phyloP scores from a whole-genome alignment of 2,888 invertebrate genomes.

The Drosophila putrida region DNA sequence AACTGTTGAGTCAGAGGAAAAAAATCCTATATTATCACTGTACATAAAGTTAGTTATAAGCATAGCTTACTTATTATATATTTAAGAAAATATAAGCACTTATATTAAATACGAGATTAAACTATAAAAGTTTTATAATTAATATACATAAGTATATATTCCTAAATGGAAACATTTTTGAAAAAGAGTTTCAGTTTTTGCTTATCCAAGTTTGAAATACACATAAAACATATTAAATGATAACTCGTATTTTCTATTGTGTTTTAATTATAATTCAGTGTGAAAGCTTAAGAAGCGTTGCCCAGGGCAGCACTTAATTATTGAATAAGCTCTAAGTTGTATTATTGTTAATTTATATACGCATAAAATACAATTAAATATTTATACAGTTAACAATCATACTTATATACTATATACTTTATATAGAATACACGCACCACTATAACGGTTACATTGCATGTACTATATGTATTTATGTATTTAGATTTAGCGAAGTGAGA shows the following conservation, averaged over 20 bases:
- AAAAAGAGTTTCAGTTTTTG: not conserved
- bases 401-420: not conserved
- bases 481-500: not conserved
- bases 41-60: slow-evolving; percentile 49
- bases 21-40: slow-evolving; percentile 18
- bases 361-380: slow-evolving; percentile 24
- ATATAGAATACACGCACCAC: slow-evolving; percentile 19
- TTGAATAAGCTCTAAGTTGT: slow-evolving; percentile 36
- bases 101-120: slow-evolving; percentile 39
- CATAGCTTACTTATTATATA: slow-evolving; percentile 54
- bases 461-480: slow-evolving; percentile 16
- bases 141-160: slow-evolving; percentile 20
- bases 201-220: slow-evolving; percentile 2
- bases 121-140: slow-evolving; percentile 11
- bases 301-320: slow-evolving; percentile 41
- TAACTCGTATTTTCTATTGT: slow-evolving; percentile 29
- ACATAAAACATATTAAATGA: not conserved
- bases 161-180: not conserved
- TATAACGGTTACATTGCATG: slow-evolving; percentile 15
- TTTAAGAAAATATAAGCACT: slow-evolving; percentile 35
- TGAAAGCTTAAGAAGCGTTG: slow-evolving; percentile 45
- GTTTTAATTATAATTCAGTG: slow-evolving; percentile 29
- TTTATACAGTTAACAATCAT: not conserved
- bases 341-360: slow-evolving; percentile 40
- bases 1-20: slow-evolving; percentile 9